Percentiles rank a stretch among this genome's conserved stretches.
These are phyloP conservation scores for Syngnathus typhle DNA, from an alignment of 2,113 vertebrate genomes.

Conservation along the genomic window DNA sequence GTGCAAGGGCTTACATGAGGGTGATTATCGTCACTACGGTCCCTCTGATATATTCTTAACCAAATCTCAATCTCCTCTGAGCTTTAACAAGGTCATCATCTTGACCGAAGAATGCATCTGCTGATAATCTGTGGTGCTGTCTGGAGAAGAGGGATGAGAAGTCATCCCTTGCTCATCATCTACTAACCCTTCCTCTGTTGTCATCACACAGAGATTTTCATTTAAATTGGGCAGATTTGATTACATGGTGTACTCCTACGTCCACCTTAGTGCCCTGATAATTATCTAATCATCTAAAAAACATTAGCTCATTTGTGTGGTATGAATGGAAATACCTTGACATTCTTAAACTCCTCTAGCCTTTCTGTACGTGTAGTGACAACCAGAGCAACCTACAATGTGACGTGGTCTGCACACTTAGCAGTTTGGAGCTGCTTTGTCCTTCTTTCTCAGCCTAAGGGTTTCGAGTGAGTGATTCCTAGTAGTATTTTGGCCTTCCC, in stretches of 20 bases:
- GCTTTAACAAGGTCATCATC: conserved; percentile 70
- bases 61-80: conserved; percentile 61
- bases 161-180: conserved; percentile 33
- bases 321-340: conserved; percentile 24
- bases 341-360: conserved; percentile 29
- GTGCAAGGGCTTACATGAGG: conserved; percentile 45
- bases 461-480: conserved; percentile 66
- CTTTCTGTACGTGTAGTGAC: conserved; percentile 19
- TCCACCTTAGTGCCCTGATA: not conserved
- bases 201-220: conserved; percentile 48
- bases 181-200: conserved; percentile 36
- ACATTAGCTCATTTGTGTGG: conserved; percentile 18
- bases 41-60: conserved; percentile 61
- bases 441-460: conserved; percentile 52
- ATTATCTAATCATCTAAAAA: conserved; percentile 5
- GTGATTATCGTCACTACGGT: conserved; percentile 48
- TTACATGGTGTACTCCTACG: conserved; percentile 28
- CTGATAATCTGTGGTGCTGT: conserved; percentile 56
- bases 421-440: conserved; percentile 40
- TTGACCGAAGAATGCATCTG: conserved; percentile 63
- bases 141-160: conserved; percentile 35
- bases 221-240: conserved; percentile 44
- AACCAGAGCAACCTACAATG: conserved; percentile 17
- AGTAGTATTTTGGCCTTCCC: conserved; percentile 67
- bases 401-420: conserved; percentile 39